Evolutionary conservation across 2,888 invertebrate genomes (phyloP).

Genomic region (Reticulitermes lucifugus): DNA sequence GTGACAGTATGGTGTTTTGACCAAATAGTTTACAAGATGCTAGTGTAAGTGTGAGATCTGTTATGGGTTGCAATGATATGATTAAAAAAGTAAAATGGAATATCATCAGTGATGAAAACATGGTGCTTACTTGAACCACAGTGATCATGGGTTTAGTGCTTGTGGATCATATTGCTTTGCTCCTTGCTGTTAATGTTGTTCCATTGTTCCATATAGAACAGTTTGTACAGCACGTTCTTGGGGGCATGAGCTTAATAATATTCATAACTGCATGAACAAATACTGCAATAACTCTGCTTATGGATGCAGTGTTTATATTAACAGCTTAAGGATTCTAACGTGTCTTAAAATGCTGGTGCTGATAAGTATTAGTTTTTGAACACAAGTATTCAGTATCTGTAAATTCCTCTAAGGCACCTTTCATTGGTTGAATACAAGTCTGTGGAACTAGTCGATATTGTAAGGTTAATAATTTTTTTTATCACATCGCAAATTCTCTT

Average conservation of each 20-base stretch:
- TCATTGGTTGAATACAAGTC: not conserved
- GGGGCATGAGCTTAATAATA: slow-evolving; percentile 3
- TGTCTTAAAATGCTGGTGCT: too few species aligned
- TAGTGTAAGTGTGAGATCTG: too few species aligned
- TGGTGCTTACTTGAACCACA: too few species aligned
- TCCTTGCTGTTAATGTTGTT: slow-evolving; percentile 1
- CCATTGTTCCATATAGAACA: not conserved
- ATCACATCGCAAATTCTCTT: not conserved
- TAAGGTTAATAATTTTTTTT: not conserved
- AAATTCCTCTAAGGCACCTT: not conserved
- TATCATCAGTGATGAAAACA: too few species aligned
- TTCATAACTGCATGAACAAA: slow-evolving; percentile 9
- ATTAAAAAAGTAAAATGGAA: too few species aligned
- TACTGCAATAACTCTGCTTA: slow-evolving; percentile 10
- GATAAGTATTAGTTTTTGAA: not conserved
- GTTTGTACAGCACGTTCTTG: not conserved
- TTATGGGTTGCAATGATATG: too few species aligned
- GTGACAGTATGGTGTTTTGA: too few species aligned
- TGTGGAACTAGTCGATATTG: not conserved
- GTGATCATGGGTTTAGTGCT: too few species aligned
- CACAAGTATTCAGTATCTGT: not conserved
- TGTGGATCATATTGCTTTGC: not conserved
- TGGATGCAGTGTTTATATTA: slow-evolving; percentile 15
- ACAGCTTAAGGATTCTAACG: not conserved
- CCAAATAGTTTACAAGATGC: too few species aligned